A percentile compares a stretch with the other conserved stretches of the same genome.
These are phyloP conservation scores for Patella vulgata DNA, from an alignment of 1,140 invertebrate genomes.

Conservation along the genomic window DNA sequence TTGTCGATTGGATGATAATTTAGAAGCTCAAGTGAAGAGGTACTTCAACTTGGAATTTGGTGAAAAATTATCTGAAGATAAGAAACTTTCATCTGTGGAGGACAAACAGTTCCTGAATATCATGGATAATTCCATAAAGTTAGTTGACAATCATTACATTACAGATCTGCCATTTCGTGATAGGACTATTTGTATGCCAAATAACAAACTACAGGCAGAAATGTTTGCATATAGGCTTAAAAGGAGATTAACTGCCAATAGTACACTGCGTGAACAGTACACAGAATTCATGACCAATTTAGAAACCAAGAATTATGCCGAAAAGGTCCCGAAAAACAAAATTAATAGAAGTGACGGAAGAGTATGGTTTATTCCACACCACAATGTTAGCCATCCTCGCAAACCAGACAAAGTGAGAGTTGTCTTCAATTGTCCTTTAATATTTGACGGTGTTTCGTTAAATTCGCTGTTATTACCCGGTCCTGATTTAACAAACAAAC, in stretches of 20 bases:
- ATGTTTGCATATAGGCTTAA: slow-evolving; percentile 13
- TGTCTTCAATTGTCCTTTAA: slow-evolving; percentile 5
- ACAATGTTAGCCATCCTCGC: slow-evolving; percentile 19
- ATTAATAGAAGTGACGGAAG: not conserved
- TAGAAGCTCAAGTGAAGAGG: no score
- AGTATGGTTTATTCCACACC: slow-evolving; percentile 48
- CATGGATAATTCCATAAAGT: no score
- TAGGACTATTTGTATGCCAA: slow-evolving; percentile 1
- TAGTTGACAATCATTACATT: slow-evolving; percentile 20
- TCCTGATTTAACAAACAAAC: slow-evolving; percentile 39
- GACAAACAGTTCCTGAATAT: no score
- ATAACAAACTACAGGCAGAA: slow-evolving; percentile 13
- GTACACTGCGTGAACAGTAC: slow-evolving; percentile 2
- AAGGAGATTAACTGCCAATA: slow-evolving; percentile 2
- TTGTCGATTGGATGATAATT: no score
- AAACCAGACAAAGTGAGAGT: no score
- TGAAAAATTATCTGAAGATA: no score
- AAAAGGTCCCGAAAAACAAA: slow-evolving; percentile 14
- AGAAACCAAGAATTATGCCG: slow-evolving; percentile 14
- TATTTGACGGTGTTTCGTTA: slow-evolving; percentile 30
- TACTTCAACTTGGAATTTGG: no score
- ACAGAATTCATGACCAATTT: slow-evolving; percentile 3
- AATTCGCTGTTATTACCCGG: slow-evolving; percentile 47
- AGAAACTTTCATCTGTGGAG: no score
- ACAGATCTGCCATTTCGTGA: slow-evolving; percentile 22